Evolutionary conservation across 2,797 vertebrate genomes (phyloP).

Genomic region (Simalia tracyae): DNA sequence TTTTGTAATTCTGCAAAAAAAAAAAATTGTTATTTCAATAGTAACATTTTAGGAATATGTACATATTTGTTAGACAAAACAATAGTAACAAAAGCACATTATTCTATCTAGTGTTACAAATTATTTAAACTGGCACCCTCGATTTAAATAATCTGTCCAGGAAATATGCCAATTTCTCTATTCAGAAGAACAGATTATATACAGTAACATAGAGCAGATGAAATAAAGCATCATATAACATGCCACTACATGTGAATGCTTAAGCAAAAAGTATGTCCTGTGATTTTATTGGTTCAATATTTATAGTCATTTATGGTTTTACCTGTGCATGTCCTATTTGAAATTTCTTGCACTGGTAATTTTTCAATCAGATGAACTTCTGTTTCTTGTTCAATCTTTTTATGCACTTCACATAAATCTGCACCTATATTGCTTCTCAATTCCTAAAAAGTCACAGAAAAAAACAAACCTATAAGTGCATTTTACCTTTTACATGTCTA

Average conservation of each 20-base stretch:
- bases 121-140: neutral
- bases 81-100: neutral
- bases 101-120: neutral
- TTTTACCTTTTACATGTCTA: neutral
- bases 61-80: neutral
- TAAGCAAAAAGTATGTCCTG: neutral
- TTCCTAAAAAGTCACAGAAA: constrained; percentile 45
- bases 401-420: constrained; percentile 12
- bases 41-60: constrained; percentile 7
- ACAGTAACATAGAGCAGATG: neutral
- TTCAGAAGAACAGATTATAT: neutral
- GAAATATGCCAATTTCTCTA: neutral
- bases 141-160: neutral
- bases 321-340: constrained; percentile 53
- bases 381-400: neutral
- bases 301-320: neutral
- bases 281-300: neutral
- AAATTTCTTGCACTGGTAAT: constrained; percentile 41
- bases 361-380: constrained; percentile 22
- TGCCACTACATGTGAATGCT: neutral
- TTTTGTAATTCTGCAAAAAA: constrained; percentile 53
- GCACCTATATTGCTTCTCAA: constrained; percentile 5
- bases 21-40: constrained; percentile 30
- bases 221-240: neutral
- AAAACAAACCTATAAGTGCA: neutral